phyloP scores from a whole-genome alignment of 2,797 vertebrate genomes.

The Masticophis lateralis region DNA sequence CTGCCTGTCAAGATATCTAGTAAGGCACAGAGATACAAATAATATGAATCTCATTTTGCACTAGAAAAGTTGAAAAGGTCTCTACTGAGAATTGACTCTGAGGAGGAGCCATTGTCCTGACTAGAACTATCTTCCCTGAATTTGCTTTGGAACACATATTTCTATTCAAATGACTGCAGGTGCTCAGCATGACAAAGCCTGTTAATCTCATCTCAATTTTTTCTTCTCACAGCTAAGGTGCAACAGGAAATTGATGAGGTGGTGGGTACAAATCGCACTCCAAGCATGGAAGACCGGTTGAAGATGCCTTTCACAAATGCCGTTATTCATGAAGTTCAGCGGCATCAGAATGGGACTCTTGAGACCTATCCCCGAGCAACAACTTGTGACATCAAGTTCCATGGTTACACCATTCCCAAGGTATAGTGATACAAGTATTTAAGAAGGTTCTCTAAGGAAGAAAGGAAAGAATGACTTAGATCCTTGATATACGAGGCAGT shows the following conservation, averaged over 20 bases:
- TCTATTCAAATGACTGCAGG: neutral
- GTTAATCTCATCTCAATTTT: neutral
- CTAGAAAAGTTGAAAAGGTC: neutral
- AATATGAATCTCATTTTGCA: neutral
- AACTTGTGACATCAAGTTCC: conserved; percentile 12
- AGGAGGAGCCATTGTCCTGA: neutral
- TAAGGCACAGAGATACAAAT: neutral
- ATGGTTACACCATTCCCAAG: conserved; percentile 35
- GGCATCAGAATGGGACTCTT: neutral
- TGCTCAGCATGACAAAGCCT: neutral
- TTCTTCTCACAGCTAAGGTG: conserved; percentile 24
- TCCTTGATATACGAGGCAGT: neutral
- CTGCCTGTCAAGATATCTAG: neutral
- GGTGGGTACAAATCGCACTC: neutral
- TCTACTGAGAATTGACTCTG: neutral
- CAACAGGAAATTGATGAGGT: conserved; percentile 42
- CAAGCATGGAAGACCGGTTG: conserved; percentile 8
- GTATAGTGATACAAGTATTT: conserved; percentile 1
- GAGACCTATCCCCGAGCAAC: conserved; percentile 23
- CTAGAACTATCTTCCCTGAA: neutral
- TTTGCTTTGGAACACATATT: neutral
- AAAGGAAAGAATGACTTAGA: neutral
- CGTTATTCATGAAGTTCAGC: conserved; percentile 21
- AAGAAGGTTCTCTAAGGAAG: neutral
- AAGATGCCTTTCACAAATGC: conserved; percentile 48